These are phyloP conservation scores for Cordilura impudica DNA, from an alignment of 2,888 invertebrate species.

Conservation along the genomic window DNA sequence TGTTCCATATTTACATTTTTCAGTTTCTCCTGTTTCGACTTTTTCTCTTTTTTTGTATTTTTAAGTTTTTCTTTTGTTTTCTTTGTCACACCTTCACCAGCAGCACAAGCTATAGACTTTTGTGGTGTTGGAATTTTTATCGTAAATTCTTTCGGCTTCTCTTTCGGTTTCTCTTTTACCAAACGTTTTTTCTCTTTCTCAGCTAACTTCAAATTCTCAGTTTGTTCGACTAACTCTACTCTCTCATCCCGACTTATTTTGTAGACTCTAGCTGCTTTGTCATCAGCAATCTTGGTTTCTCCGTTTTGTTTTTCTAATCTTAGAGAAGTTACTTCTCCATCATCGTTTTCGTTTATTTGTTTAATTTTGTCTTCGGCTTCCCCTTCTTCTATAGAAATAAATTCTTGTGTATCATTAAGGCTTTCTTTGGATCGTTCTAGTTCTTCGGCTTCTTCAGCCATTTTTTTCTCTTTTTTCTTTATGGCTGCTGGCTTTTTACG, in stretches of 20 bases:
- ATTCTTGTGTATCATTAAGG: background rate
- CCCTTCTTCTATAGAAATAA: background rate
- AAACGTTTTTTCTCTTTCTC: background rate
- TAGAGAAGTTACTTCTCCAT: constrained; percentile 4
- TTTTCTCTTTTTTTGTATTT: background rate
- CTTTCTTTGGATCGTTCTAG: constrained; percentile 23
- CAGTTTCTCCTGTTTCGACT: background rate
- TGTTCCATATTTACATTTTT: background rate
- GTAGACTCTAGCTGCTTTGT: background rate
- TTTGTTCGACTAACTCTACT: too few species aligned
- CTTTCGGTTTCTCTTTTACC: background rate
- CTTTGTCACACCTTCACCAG: background rate
- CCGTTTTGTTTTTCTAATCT: background rate
- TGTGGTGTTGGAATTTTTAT: constrained; percentile 70
- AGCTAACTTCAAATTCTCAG: background rate
- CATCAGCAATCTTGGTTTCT: background rate
- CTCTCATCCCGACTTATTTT: too few species aligned
- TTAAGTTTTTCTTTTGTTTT: constrained; percentile 30
- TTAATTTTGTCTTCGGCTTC: background rate
- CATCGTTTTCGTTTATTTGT: background rate
- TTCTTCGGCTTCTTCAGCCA: constrained; percentile 47
- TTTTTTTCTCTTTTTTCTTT: constrained; percentile 56
- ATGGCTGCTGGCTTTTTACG: constrained; percentile 58
- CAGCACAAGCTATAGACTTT: constrained; percentile 42
- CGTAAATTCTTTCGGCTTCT: constrained; percentile 64